Conservation (phyloP, 2,113 vertebrate genomes). For the Eublepharis macularius region DNA sequence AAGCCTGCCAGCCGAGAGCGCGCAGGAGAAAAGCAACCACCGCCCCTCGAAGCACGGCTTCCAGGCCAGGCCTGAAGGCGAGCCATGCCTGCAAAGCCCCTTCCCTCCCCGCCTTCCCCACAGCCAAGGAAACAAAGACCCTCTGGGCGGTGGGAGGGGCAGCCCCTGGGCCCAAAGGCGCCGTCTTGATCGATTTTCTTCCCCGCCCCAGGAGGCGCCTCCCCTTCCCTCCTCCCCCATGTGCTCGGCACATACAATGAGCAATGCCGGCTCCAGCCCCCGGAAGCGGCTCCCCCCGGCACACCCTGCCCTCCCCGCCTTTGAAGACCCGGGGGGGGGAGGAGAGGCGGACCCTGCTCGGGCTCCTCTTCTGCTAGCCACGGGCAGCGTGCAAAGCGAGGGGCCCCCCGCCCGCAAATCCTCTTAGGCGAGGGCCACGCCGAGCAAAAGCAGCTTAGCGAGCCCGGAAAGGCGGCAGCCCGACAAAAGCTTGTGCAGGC, state of each 20-base stretch:
- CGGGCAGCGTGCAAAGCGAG: too few species aligned
- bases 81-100: too few species aligned
- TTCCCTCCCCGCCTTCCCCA: neutral
- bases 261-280: neutral
- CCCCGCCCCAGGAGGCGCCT: neutral
- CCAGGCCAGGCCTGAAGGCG: too few species aligned
- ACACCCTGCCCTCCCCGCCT: neutral
- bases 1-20: too few species aligned
- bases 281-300: neutral
- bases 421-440: neutral
- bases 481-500: neutral
- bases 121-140: neutral
- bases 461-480: neutral
- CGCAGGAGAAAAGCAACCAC: too few species aligned
- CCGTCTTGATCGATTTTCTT: neutral
- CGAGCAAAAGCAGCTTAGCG: neutral
- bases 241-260: slow-evolving; percentile 14
- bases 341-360: too few species aligned
- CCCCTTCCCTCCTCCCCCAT: neutral
- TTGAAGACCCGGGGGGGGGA: too few species aligned
- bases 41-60: too few species aligned
- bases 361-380: too few species aligned
- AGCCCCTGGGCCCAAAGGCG: neutral
- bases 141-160: neutral
- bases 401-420: neutral